These are phyloP conservation scores for Aphelinus certus DNA, from an alignment of 1,140 invertebrate genomes.

Conservation along the genomic window DNA sequence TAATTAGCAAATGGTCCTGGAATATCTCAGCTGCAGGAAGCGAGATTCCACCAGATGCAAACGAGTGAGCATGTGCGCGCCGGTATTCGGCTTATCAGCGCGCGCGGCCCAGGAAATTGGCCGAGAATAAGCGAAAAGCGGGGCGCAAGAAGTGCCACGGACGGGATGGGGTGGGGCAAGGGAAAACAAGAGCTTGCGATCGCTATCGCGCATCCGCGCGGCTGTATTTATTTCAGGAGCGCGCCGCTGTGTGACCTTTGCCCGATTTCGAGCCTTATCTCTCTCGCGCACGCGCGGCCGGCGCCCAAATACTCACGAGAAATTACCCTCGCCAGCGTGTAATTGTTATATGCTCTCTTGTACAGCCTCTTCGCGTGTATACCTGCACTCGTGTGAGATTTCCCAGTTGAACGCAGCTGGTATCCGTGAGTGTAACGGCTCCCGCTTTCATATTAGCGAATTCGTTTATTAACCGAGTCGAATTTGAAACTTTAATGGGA, in stretches of 20 bases:
- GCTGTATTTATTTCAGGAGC: conserved; percentile 16
- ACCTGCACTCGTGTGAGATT: no score
- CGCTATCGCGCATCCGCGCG: conserved; percentile 12
- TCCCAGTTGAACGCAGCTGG: no score
- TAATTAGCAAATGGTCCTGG: no score
- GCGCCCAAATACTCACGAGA: conserved; percentile 25
- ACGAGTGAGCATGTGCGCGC: neutral
- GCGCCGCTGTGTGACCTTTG: neutral
- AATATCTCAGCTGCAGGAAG: no score
- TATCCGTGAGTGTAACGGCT: no score
- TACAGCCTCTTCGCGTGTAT: neutral
- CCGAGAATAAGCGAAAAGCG: neutral
- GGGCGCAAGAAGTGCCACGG: neutral
- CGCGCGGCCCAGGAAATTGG: neutral
- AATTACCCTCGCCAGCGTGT: conserved; percentile 7
- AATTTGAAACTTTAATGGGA: no score
- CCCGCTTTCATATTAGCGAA: no score
- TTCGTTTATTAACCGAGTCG: no score
- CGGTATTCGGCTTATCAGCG: neutral
- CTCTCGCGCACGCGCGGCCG: neutral
- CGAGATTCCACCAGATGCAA: no score
- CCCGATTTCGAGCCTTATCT: conserved; percentile 22
- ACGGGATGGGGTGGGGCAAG: neutral
- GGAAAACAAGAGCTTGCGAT: conserved; percentile 6
- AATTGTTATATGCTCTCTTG: conserved; percentile 14